Evolutionary conservation across 2,888 invertebrate genomes (phyloP).

Genomic region (Hemaris fuciformis): DNA sequence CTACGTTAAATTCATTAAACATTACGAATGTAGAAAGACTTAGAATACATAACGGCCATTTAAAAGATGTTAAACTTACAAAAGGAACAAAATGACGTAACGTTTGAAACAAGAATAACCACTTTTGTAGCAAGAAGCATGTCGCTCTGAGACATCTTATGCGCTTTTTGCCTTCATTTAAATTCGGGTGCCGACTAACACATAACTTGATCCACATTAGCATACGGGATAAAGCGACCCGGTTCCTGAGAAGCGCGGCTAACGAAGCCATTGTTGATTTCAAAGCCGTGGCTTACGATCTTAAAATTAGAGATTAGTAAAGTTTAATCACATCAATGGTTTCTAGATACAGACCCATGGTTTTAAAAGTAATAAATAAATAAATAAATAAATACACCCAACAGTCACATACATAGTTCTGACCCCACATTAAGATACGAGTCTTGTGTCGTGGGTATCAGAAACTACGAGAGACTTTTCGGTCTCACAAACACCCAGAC

Average conservation of each 20-base stretch:
- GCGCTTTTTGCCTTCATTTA: slow-evolving; percentile 1
- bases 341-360: too few species aligned
- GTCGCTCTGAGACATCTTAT: background rate
- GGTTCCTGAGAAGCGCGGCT: background rate
- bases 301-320: too few species aligned
- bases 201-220: background rate
- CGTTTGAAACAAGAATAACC: background rate
- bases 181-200: background rate
- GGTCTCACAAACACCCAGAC: too few species aligned
- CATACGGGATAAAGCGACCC: background rate
- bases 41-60: background rate
- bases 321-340: too few species aligned
- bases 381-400: too few species aligned
- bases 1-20: too few species aligned
- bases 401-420: too few species aligned
- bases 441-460: too few species aligned
- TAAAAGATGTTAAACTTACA: background rate
- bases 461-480: too few species aligned
- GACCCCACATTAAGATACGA: too few species aligned
- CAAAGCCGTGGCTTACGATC: background rate
- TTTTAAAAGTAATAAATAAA: too few species aligned
- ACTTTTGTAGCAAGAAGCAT: background rate
- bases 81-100: background rate
- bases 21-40: background rate
- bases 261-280: background rate